A percentile compares a stretch with the other conserved stretches of the same genome.
Conservation (phyloP, 2,113 vertebrate species). For the Ariopsis seemanni region DNA sequence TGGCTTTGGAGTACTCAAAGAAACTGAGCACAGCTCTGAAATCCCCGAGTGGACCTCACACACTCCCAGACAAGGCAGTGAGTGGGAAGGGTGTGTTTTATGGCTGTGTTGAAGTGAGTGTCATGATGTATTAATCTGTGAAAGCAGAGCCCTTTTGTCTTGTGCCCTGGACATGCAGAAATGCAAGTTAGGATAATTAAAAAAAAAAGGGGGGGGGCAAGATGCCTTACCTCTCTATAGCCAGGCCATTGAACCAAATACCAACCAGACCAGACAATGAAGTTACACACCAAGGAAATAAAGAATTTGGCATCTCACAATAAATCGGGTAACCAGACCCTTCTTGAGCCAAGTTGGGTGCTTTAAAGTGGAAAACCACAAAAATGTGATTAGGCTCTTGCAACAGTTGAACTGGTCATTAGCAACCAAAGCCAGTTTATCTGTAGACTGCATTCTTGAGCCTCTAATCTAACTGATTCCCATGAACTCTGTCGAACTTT, state of each 20-base stretch:
- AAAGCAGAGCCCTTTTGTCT: slow-evolving; percentile 53
- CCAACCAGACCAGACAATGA: background rate
- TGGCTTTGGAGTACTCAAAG: background rate
- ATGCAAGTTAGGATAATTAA: background rate
- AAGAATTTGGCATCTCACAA: background rate
- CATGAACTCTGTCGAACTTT: too few relatives aligned
- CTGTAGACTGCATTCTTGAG: background rate
- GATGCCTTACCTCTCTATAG: background rate
- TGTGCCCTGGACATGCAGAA: background rate
- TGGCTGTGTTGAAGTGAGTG: slow-evolving; percentile 13
- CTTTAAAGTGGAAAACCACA: background rate
- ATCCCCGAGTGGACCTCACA: slow-evolving; percentile 16
- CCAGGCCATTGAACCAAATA: background rate
- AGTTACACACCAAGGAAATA: background rate
- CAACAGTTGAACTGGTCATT: background rate
- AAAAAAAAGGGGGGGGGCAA: background rate
- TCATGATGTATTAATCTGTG: slow-evolving; percentile 51
- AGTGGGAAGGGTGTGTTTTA: slow-evolving; percentile 21
- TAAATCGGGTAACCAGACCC: slow-evolving; percentile 2
- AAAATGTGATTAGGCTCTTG: background rate
- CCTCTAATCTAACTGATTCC: background rate
- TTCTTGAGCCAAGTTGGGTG: background rate
- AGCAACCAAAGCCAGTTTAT: background rate
- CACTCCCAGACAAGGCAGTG: slow-evolving; percentile 30
- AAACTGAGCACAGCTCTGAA: background rate